Conservation (phyloP, 2,797 vertebrate species). For the Neomorphus geoffroyi region DNA sequence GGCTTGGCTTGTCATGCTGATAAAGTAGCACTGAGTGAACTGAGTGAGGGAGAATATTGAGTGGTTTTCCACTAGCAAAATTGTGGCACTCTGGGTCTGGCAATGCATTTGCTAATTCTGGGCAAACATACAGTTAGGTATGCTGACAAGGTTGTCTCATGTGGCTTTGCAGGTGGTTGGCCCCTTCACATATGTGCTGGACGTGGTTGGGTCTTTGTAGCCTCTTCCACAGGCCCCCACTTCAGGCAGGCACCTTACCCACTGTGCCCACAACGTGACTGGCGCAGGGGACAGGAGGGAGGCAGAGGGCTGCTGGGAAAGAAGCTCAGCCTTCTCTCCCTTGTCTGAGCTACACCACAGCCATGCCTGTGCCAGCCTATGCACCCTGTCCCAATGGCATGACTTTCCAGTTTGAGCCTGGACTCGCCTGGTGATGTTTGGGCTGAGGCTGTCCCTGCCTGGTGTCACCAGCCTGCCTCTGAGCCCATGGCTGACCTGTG, state of each 20-base stretch:
- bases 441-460: neutral
- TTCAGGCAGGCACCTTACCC: neutral
- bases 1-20: neutral
- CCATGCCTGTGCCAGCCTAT: neutral
- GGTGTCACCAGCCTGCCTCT: neutral
- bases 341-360: fast-evolving
- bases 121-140: neutral
- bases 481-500: fast-evolving
- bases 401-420: neutral
- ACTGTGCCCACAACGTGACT: neutral
- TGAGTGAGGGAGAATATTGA: neutral
- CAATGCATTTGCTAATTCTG: neutral
- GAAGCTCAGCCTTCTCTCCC: neutral
- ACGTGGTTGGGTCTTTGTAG: neutral
- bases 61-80: neutral
- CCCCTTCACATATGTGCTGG: neutral
- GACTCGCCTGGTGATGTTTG: neutral
- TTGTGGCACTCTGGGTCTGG: neutral
- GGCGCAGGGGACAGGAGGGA: fast-evolving
- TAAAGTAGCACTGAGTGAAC: neutral
- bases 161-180: neutral
- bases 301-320: neutral
- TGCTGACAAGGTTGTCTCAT: neutral
- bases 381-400: neutral
- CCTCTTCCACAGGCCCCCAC: fast-evolving